Conservation (phyloP, 2,113 vertebrate species). For the Gymnorhina tibicen region DNA sequence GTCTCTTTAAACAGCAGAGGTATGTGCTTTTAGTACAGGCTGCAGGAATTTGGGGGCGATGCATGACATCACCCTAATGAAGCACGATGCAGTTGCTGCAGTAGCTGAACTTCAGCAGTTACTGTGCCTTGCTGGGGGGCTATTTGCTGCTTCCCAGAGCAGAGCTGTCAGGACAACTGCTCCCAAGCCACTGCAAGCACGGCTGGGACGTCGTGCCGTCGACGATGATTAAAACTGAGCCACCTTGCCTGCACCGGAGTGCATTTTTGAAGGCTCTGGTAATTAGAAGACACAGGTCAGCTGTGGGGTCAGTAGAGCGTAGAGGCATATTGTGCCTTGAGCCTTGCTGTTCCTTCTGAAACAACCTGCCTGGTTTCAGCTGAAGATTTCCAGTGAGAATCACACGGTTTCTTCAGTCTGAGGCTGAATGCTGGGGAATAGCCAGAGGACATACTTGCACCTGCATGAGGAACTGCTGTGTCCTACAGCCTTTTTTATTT, state of each 20-base stretch:
- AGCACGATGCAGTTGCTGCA: not conserved
- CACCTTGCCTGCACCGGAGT: not conserved
- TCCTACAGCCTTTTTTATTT: not conserved
- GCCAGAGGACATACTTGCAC: not conserved
- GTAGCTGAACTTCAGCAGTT: not conserved
- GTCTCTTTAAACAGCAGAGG: not conserved
- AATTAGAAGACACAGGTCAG: not conserved
- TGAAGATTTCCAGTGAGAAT: not conserved
- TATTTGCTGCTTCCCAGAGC: not conserved
- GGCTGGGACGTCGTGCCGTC: rapidly evolving
- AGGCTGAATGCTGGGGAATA: not conserved
- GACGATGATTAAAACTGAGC: rapidly evolving
- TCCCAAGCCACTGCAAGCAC: not conserved
- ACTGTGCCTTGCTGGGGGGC: not conserved
- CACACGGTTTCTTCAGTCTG: not conserved
- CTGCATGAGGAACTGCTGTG: not conserved
- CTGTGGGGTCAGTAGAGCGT: not conserved
- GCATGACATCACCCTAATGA: not conserved
- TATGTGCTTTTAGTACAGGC: not conserved
- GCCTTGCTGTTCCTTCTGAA: not conserved
- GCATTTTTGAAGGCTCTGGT: not conserved
- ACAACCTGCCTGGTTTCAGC: not conserved
- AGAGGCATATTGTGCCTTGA: not conserved
- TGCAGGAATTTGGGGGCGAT: not conserved
- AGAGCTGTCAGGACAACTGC: not conserved